These are phyloP conservation scores for Garra rufa DNA, from an alignment of 2,113 vertebrate genomes.

Conservation along the genomic window DNA sequence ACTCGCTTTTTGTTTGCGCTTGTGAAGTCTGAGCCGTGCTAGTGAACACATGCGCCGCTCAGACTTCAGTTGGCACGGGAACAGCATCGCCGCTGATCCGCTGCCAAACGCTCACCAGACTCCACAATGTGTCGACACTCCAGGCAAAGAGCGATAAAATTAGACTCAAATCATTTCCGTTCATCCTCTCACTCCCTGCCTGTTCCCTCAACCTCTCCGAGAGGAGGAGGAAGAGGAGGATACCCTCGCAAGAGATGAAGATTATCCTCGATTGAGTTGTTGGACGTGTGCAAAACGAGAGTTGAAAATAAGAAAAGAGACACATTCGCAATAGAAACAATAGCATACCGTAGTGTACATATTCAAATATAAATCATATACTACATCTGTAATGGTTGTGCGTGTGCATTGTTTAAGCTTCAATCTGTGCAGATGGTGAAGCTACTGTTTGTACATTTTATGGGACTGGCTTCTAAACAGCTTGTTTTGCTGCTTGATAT, in stretches of 20 bases:
- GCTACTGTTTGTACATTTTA: too few relatives aligned
- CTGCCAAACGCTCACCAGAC: slow-evolving; percentile 19
- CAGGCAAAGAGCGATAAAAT: slow-evolving; percentile 50
- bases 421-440: not conserved
- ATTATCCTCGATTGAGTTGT: not conserved
- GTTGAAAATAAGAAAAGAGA: not conserved
- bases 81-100: slow-evolving; percentile 15
- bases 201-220: not conserved
- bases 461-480: too few relatives aligned
- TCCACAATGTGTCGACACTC: slow-evolving; percentile 29
- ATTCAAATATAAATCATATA: slow-evolving; percentile 13
- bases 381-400: slow-evolving; percentile 2
- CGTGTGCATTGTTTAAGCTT: not conserved
- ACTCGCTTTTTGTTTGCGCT: slow-evolving; percentile 16
- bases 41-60: slow-evolving; percentile 35
- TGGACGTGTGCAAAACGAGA: slow-evolving; percentile 13
- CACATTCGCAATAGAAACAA: not conserved
- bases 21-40: slow-evolving; percentile 35
- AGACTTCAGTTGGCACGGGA: slow-evolving; percentile 40
- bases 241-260: slow-evolving; percentile 27
- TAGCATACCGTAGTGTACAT: not conserved
- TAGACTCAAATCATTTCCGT: slow-evolving; percentile 38
- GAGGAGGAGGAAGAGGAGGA: slow-evolving; percentile 6
- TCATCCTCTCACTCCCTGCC: slow-evolving; percentile 26
- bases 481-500: too few relatives aligned